Evolutionary conservation across 2,888 invertebrate genomes (phyloP), one percentile per base, ranked within the genome.

Genomic region (Lamproptera curius): DNA sequence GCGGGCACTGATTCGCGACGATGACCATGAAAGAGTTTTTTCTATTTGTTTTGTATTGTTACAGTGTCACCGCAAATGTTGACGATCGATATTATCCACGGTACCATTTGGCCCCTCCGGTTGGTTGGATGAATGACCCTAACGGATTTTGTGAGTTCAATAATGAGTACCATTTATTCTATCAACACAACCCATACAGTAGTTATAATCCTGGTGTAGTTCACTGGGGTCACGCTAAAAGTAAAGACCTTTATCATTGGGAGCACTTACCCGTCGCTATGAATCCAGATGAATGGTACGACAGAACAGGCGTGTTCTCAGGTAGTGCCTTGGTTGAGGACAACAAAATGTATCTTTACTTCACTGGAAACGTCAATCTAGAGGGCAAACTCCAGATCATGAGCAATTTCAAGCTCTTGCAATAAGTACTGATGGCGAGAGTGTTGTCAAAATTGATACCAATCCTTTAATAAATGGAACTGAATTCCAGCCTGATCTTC

Each of bases 81-180:
- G 56, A 64, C 2, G 61, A 63, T 9, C 58, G 62, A 0, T 82
- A 62, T 39, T 70, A 70, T 36, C 83, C 84, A 1, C 62, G 65
- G 0, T 85, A 73, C 48, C 87, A 87, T 42, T 53, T 79, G 16
- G 67, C 73, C 2, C 81, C 84, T 0, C 67, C 65, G 0, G 13
- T 54, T 2, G 88, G 87, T 34, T 90, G 89, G 89, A 85, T 89
- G 71, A 90, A 89, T 57, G 89, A 90, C 46, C 90, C 90, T 0
- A 90, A 90, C 46, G 90, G 90, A 3, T 82, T 90, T 51, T 70
- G 82, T 42, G 52, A 65, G 33, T 84, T 62, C 51, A 58, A 70
- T 3, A 63, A 69, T 1, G 68, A 73, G 14, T 90, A 82, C 52
- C 89, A 90, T 53, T 57, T 89, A 2, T 89, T 87, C 52, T 90